Percentiles rank a stretch among this genome's conserved stretches.
These are phyloP conservation scores for Lasioglossum zephyrum DNA, from an alignment of 2,888 invertebrate genomes.

Conservation along the genomic window DNA sequence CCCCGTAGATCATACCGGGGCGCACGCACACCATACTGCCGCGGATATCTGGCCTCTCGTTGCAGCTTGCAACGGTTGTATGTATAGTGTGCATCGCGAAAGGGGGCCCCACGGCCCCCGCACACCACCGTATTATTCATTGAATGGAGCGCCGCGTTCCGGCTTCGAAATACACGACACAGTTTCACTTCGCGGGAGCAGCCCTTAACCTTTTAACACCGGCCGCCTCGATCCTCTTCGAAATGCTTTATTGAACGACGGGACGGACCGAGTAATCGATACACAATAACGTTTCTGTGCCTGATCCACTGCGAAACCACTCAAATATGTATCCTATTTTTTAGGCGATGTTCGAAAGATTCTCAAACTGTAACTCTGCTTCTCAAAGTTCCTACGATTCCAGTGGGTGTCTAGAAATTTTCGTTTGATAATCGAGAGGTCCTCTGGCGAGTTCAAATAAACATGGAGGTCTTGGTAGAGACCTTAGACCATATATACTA, in stretches of 20 bases:
- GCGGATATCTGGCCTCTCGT: neutral
- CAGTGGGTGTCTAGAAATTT: neutral
- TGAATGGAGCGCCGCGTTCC: conserved; percentile 60
- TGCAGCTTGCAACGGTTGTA: neutral
- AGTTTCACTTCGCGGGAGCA: conserved; percentile 57
- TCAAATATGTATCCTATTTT: neutral
- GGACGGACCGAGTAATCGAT: conserved; percentile 41
- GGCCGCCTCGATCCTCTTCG: conserved; percentile 43
- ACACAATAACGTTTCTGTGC: neutral
- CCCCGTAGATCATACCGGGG: conserved; percentile 78
- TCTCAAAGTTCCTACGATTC: neutral
- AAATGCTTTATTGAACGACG: conserved; percentile 41
- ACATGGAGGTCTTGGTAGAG: neutral
- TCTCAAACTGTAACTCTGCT: neutral
- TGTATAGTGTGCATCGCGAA: conserved; percentile 13
- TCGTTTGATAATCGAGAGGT: no score
- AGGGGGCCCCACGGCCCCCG: conserved; percentile 16
- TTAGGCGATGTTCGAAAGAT: neutral
- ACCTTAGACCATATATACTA: no score
- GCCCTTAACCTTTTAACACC: conserved; percentile 64
- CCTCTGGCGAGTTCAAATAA: neutral
- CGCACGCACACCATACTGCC: conserved; percentile 42
- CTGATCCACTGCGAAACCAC: neutral
- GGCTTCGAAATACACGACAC: conserved; percentile 58
- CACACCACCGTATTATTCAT: conserved; percentile 60